Evolutionary conservation across 2,113 vertebrate genomes (phyloP).

Genomic region (human (Homo sapiens)): DNA sequence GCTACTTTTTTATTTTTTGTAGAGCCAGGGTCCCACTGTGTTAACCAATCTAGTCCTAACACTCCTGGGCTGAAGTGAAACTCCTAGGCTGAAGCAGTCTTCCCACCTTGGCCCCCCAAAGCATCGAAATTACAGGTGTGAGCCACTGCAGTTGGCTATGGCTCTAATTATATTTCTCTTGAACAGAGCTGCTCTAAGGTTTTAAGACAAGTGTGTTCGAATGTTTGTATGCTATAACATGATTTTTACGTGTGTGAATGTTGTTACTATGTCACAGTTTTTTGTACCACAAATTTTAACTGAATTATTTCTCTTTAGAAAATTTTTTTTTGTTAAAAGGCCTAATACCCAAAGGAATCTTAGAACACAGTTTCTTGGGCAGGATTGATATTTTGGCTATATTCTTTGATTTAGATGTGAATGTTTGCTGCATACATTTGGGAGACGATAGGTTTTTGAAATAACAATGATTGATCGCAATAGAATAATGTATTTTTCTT

Average conservation of each 20-base stretch:
- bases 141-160: too few species aligned
- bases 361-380: background rate
- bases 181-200: background rate
- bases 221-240: background rate
- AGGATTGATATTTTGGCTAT: background rate
- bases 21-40: too few species aligned
- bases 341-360: background rate
- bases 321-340: background rate
- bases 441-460: background rate
- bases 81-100: too few species aligned
- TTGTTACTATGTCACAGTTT: background rate
- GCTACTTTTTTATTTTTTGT: too few species aligned
- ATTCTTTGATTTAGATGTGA: slow-evolving; percentile 21
- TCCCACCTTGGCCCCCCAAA: too few species aligned
- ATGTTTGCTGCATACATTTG: background rate
- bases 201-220: background rate
- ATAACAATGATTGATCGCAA: background rate
- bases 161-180: background rate
- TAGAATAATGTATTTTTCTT: background rate
- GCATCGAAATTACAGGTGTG: too few species aligned
- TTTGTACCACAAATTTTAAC: background rate
- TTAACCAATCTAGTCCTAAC: too few species aligned
- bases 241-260: background rate
- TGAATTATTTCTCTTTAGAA: background rate
- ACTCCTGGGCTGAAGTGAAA: too few species aligned